Base-by-base conservation (phyloP, 2,888 invertebrate genomes). In the Cataglyphis albicans region DNA sequence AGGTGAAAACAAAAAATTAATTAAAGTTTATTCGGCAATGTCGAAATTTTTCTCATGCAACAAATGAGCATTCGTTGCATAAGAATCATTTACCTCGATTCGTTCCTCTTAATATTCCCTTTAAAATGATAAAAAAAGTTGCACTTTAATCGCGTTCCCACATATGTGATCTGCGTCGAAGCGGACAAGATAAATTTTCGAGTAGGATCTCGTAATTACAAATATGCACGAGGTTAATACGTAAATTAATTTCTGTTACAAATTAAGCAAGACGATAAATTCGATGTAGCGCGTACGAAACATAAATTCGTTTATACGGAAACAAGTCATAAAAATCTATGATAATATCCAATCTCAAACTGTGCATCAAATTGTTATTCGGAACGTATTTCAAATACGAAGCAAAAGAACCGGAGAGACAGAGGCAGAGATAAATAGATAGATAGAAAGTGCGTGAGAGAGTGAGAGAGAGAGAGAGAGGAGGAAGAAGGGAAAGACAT, bases 351-450 rank as follows among this genome's bases (percentile, higher is more conserved):
- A 83, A 88, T 85, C 83, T 85, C 83, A 25, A 38, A 64, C 32
- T 72, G 61, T 75, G 64, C 59, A 86, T 86, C 67, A 83, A 85
- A 89, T 88, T 89, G 88, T 89, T 84, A 65, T 73, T 83, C 32
- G 74, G 55, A 83, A 86, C 81, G 64, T 87, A 83, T 86, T 52
- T 83, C 76, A 48, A 48, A 35, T 59, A 61, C n/a, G 52, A 48
- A 44, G 68, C 57, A 59, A 70, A 48, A 81, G 41, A 32, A 48
- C 0, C 12, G 12, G 41, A 41, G 41, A 41, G 12, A 41, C 12
- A 41, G 12, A 61, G 52, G 25, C 29, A 7, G 6, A 18, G 3
- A 48, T 32, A 32, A 5, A 32, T 5, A 32, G 32, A 25, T 25
- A 32, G 32, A 32, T 32, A 32, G 6, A 5, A 32, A 25, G 25